Percentiles rank a stretch among this genome's conserved stretches.
Evolutionary conservation across 2,797 vertebrate species (phyloP).

Genomic region (Streptopelia turtur): DNA sequence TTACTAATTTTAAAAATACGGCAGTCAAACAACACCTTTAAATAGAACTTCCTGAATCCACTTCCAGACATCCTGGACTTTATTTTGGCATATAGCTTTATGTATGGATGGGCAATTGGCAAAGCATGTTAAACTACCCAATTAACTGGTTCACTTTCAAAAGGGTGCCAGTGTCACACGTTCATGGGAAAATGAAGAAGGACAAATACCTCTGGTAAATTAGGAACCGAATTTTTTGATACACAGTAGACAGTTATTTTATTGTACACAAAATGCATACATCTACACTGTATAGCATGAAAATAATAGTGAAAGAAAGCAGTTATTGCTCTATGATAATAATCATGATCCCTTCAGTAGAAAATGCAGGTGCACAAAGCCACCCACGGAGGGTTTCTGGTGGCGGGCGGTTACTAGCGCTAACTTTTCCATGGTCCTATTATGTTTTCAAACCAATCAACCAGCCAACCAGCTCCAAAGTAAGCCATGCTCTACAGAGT

Average conservation of each 20-base stretch:
- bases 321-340: neutral
- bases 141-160: neutral
- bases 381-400: neutral
- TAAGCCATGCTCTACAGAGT: neutral
- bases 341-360: neutral
- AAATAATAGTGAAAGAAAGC: neutral
- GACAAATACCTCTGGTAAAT: neutral
- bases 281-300: neutral
- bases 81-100: neutral
- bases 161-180: neutral
- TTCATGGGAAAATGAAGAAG: neutral
- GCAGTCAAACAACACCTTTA: constrained; percentile 44
- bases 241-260: neutral
- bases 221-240: neutral
- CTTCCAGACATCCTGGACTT: constrained; percentile 6
- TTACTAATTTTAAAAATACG: constrained; percentile 44
- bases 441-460: neutral
- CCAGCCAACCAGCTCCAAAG: neutral
- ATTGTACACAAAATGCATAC: neutral
- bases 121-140: neutral
- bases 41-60: constrained; percentile 45
- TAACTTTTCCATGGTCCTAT: neutral
- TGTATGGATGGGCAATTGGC: neutral
- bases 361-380: neutral
- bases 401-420: neutral